Base-by-base conservation (phyloP, 2,113 vertebrate species). In the Forbesichthys agassizii region DNA sequence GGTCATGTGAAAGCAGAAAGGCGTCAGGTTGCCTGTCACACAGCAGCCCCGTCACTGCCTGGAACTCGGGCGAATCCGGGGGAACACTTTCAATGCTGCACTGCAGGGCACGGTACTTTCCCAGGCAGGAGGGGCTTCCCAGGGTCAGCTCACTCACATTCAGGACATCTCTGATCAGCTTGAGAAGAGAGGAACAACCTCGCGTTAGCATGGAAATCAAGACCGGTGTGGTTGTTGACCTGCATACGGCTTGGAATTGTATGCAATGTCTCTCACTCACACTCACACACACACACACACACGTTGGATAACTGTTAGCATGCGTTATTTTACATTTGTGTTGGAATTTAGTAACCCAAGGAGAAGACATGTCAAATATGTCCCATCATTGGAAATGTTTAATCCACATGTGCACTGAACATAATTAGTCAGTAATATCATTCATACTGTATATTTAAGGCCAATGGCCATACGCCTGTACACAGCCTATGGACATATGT, bases 101-200 rank as follows among this genome's bases (percentile, higher is more conserved):
- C 66, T 92, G 91, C 78, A 98, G 89, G 58, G 95, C 93, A 33
- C 73, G 89, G 81, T 95, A 95, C 85, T 95, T 95, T 52, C 94
- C 94, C 86, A 96, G 57, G 65, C 84, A 90, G 46, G 36, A 73
- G 3, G 89, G 74, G 79, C 80, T 88, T 36, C 85, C 85, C 49
- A 90, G 74, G 27, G 88, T 93, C 65, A 88, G 89, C 90, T 96
- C 95, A 54, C 68, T 90, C 76, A 93, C 86, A 59, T 91, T 94
- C 84, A 95, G 69, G 69, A 94, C 88, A 68, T 96, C 95, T 84
- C 93, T 86, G 70, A 96, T 93, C 46, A 96, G 73, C 95, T 96
- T 60, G 20, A 11, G 46, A 55, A 27, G 4, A 60, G 3, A 53
- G 47, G 5, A 56, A 13, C 16, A 49, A 16, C 48, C 7, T 47